Evolutionary conservation across 2,113 vertebrate genomes (phyloP).

Genomic region (Daphoenositta chrysoptera): DNA sequence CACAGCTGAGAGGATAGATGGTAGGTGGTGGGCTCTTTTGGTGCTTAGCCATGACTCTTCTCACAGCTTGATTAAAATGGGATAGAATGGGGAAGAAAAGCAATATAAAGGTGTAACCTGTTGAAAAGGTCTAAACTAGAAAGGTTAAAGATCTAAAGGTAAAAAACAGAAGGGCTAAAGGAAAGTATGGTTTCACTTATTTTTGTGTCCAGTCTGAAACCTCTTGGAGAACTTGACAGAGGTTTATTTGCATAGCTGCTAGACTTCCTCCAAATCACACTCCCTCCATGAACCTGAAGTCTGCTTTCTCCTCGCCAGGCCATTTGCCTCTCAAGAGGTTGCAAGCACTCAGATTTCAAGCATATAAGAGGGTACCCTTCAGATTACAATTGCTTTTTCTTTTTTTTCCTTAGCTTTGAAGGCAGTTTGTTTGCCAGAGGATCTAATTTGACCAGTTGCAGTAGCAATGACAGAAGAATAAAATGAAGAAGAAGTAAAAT

Average conservation of each 20-base stretch:
- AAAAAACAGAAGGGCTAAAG: background rate
- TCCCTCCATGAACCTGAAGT: background rate
- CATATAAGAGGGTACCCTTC: background rate
- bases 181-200: background rate
- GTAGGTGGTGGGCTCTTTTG: background rate
- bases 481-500: background rate
- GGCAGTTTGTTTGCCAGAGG: background rate
- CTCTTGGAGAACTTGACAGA: background rate
- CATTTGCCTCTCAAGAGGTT: background rate
- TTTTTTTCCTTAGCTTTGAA: background rate
- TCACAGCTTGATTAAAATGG: background rate
- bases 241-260: background rate
- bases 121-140: background rate
- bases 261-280: background rate
- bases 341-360: background rate
- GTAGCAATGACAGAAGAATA: background rate
- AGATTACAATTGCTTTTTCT: background rate
- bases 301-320: background rate
- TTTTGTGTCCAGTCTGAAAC: background rate
- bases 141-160: background rate
- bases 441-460: background rate
- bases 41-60: background rate
- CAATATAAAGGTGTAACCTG: background rate
- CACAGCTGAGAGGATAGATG: background rate
- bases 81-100: background rate